Conservation (phyloP, 2,113 vertebrate species). For the Phasianus colchicus region DNA sequence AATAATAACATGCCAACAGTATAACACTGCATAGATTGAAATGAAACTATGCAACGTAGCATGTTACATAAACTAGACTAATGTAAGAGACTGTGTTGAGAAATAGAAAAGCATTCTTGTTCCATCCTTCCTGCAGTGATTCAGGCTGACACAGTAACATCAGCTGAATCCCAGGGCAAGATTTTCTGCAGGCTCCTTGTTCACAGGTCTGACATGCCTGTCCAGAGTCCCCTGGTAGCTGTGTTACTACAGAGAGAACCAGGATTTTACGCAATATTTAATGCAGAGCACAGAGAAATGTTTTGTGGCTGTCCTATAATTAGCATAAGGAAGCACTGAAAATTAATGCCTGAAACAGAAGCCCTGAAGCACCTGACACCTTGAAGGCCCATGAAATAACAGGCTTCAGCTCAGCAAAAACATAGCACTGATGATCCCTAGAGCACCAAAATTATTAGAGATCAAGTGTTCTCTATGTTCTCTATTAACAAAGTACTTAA, state of each 20-base stretch:
- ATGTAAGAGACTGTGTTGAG: slow-evolving; percentile 26
- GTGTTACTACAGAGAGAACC: not conserved
- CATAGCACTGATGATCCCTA: not conserved
- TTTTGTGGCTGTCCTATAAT: not conserved
- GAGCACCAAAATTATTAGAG: not conserved
- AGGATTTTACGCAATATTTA: not conserved
- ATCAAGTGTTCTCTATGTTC: not conserved
- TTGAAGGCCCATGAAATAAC: not conserved
- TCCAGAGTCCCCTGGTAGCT: not conserved
- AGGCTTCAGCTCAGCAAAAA: not conserved
- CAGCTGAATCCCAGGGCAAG: slow-evolving; percentile 17
- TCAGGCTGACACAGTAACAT: slow-evolving; percentile 54
- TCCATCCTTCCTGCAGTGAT: not conserved
- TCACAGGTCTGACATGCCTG: not conserved
- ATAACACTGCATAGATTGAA: slow-evolving; percentile 37
- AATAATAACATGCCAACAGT: slow-evolving; percentile 22
- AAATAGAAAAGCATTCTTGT: slow-evolving; percentile 45
- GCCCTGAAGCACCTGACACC: not conserved
- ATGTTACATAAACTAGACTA: slow-evolving; percentile 22
- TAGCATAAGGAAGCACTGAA: slow-evolving; percentile 17
- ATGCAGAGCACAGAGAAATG: not conserved
- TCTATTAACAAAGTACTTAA: not conserved
- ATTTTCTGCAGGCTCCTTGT: slow-evolving; percentile 40
- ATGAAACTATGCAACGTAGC: not conserved
- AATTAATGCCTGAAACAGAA: slow-evolving; percentile 31